Conservation (phyloP, 2,888 invertebrate genomes). For the Tiphia femorata region DNA sequence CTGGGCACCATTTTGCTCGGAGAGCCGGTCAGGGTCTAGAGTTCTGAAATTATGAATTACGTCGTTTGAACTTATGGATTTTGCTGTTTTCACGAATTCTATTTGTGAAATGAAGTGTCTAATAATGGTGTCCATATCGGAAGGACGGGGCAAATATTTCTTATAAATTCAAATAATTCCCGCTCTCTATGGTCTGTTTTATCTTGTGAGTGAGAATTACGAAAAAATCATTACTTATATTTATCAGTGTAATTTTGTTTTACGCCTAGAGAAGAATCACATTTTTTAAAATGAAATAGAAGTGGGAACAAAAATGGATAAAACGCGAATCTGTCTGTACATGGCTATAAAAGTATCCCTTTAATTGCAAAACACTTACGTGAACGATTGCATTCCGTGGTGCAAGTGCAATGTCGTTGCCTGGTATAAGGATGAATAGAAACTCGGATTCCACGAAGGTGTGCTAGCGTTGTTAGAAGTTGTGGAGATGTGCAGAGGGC, state of each 20-base stretch:
- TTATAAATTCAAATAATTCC: too few species aligned
- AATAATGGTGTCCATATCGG: too few species aligned
- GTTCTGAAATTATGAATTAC: constrained; percentile 40
- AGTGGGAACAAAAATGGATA: too few species aligned
- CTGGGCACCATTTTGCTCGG: constrained; percentile 55
- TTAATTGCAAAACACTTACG: constrained; percentile 44
- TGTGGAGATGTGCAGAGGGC: constrained; percentile 63
- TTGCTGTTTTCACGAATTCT: neutral
- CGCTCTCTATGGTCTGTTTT: too few species aligned
- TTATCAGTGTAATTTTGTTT: too few species aligned
- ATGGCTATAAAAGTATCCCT: too few species aligned
- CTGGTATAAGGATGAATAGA: constrained; percentile 66
- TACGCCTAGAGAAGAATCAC: too few species aligned
- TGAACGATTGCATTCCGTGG: constrained; percentile 62
- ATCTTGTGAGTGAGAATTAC: neutral
- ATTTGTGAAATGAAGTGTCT: too few species aligned
- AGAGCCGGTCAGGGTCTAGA: constrained; percentile 58
- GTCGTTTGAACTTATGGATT: neutral
- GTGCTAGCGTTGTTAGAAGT: constrained; percentile 48
- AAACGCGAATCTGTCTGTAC: neutral
- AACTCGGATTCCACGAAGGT: constrained; percentile 64
- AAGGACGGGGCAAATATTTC: too few species aligned
- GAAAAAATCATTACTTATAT: too few species aligned
- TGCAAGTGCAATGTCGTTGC: constrained; percentile 62
- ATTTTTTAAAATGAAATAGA: too few species aligned